phyloP scores from a whole-genome alignment of 2,888 invertebrate species.

The Rhagium mordax region DNA sequence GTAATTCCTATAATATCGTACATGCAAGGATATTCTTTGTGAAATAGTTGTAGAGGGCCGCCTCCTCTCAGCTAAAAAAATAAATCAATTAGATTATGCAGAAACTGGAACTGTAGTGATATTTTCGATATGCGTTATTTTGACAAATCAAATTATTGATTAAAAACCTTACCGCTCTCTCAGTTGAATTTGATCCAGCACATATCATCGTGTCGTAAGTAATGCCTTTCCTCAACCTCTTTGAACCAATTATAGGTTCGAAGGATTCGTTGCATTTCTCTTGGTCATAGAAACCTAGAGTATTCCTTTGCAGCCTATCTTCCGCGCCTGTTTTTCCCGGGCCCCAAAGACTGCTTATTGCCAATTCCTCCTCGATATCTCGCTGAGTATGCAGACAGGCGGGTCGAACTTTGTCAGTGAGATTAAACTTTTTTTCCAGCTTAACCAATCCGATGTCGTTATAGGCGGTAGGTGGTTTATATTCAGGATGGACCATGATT shows the following conservation, averaged over 20 bases:
- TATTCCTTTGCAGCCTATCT: neutral
- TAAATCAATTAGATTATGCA: too few relatives aligned
- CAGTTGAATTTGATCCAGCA: slow-evolving; percentile 3
- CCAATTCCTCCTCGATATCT: neutral
- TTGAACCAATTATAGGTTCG: neutral
- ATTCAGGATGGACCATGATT: slow-evolving; percentile 3
- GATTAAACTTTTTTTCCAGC: slow-evolving; percentile 7
- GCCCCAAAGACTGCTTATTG: slow-evolving; percentile 10
- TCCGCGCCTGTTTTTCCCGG: neutral
- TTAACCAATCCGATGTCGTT: slow-evolving; percentile 18
- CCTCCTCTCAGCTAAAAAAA: neutral
- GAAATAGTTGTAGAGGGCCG: neutral
- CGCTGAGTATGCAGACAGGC: neutral
- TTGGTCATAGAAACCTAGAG: neutral
- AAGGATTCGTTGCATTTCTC: neutral
- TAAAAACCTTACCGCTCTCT: neutral
- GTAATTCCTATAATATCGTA: neutral
- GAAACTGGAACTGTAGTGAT: too few relatives aligned
- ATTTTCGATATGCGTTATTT: neutral
- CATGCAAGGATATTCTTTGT: neutral
- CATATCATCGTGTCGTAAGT: neutral
- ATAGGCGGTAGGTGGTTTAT: neutral
- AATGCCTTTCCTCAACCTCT: neutral
- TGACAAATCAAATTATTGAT: too few relatives aligned
- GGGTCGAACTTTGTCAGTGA: neutral